Conservation (phyloP, 2,797 vertebrate genomes). For the Megaceryle alcyon region DNA sequence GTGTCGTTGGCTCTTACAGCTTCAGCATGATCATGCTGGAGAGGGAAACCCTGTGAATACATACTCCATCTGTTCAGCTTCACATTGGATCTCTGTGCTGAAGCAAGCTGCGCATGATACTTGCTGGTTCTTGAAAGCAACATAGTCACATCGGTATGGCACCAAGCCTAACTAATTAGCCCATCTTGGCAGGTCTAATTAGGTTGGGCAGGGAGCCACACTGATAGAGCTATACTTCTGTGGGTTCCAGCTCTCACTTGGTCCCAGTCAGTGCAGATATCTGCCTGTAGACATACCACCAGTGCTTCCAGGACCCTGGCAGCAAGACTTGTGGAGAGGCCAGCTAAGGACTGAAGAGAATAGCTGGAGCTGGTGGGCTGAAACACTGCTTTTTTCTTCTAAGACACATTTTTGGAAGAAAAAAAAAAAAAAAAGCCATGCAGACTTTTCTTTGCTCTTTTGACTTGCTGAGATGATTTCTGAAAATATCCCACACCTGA, state of each 20-base stretch:
- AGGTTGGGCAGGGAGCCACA: slow-evolving; percentile 45
- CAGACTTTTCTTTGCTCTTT: neutral
- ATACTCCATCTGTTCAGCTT: neutral
- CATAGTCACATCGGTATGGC: slow-evolving; percentile 53
- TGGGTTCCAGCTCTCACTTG: neutral
- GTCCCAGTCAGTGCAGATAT: neutral
- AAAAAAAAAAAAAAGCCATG: neutral
- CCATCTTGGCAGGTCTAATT: slow-evolving; percentile 59
- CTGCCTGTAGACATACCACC: neutral
- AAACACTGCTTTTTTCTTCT: neutral
- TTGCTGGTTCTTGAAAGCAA: slow-evolving; percentile 25
- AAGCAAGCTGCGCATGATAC: neutral
- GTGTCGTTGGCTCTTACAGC: neutral
- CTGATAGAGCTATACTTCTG: slow-evolving; percentile 29
- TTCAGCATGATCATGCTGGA: neutral
- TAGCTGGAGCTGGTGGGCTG: neutral
- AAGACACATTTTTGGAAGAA: neutral
- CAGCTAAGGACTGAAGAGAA: slow-evolving; percentile 22
- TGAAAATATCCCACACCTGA: neutral
- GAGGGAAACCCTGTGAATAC: neutral
- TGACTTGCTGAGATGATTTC: neutral
- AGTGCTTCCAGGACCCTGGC: neutral
- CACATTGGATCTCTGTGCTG: neutral
- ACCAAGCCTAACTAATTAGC: slow-evolving; percentile 62
- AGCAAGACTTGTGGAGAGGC: neutral